Base-by-base conservation (phyloP, 2,888 invertebrate genomes). In the Ectemnius continuus region DNA sequence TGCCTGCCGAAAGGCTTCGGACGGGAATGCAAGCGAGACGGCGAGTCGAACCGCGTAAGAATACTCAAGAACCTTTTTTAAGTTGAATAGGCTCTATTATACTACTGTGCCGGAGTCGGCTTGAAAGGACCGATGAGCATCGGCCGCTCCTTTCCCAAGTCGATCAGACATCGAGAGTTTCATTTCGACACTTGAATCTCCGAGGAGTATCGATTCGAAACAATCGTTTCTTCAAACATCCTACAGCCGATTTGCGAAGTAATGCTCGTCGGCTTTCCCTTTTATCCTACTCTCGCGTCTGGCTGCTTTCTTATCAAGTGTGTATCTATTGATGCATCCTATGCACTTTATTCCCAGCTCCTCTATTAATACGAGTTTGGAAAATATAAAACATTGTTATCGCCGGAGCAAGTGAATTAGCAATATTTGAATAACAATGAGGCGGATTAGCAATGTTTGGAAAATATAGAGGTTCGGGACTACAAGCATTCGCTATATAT, bases 171-270 rank as follows among this genome's bases (percentile, higher is more conserved):
- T 76, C 68, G 76, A 86, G 81, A 85, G 84, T 78, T 80, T 86
- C 82, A 83, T 84, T 86, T 82, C 74, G 78, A 85, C 81, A 79
- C 85, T 87, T 84, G 82, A 86, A 83, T 79, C 84, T 72, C 82
- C 78, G 81, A 67, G 79, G 60, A 74, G 79, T 73, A 84, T 83
- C 81, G 75, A 84, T 84, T 76, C 79, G 84, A 85, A 85, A 86
- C 84, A 86, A 86, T 86, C 85, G 84, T 85, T 86, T 85, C 82
- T 85, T 84, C 85, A 85, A 86, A 86, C 83, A 86, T 85, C 84
- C 84, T 78, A 82, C 68, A 75, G 74, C 76, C 79, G 82, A 85
- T 83, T 83, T 83, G 64, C 74, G 72, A 72, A 72, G 69, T 82
- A 83, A 83, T 82, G 75, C 76, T 73, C 1, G 36, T 76, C 74